Percentiles rank a stretch among this genome's conserved stretches.
Evolutionary conservation across 2,888 invertebrate species (phyloP).

Genomic region (Oscheius sp.): DNA sequence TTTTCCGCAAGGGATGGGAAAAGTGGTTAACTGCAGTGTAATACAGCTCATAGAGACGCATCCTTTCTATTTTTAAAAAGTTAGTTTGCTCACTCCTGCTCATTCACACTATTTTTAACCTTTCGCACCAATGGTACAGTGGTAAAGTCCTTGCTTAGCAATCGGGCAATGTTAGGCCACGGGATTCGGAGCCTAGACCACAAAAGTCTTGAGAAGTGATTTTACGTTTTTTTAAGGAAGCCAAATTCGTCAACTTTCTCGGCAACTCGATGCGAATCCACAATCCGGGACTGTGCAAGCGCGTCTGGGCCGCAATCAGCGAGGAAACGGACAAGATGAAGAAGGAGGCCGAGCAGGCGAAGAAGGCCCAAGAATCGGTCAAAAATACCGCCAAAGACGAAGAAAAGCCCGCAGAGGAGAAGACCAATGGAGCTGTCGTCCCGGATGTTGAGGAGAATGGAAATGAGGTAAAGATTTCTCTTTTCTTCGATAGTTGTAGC

Average conservation of each 20-base stretch:
- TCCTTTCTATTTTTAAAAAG: too few species aligned
- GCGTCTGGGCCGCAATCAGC: constrained; percentile 62
- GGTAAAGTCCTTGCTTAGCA: background rate
- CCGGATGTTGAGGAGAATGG: too few species aligned
- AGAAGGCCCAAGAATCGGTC: constrained; percentile 32
- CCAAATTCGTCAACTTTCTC: constrained; percentile 72
- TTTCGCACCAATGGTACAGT: background rate
- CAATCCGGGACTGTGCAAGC: constrained; percentile 48
- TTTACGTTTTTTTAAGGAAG: constrained; percentile 46
- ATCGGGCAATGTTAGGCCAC: too few species aligned
- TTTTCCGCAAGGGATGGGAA: too few species aligned
- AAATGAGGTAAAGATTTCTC: too few species aligned
- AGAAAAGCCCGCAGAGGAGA: constrained; percentile 1
- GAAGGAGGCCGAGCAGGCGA: constrained; percentile 35
- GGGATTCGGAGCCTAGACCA: too few species aligned
- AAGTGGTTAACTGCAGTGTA: too few species aligned
- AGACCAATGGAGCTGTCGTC: constrained; percentile 1
- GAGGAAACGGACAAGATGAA: constrained; percentile 61
- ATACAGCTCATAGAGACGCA: too few species aligned
- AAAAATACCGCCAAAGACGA: constrained; percentile 56
- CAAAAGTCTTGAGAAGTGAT: background rate
- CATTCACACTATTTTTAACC: background rate
- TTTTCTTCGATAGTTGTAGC: background rate
- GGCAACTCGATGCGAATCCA: constrained; percentile 56
- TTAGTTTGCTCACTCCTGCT: too few species aligned